Base-by-base conservation (phyloP, 2,888 invertebrate species). In the Yponomeuta evonymella region DNA sequence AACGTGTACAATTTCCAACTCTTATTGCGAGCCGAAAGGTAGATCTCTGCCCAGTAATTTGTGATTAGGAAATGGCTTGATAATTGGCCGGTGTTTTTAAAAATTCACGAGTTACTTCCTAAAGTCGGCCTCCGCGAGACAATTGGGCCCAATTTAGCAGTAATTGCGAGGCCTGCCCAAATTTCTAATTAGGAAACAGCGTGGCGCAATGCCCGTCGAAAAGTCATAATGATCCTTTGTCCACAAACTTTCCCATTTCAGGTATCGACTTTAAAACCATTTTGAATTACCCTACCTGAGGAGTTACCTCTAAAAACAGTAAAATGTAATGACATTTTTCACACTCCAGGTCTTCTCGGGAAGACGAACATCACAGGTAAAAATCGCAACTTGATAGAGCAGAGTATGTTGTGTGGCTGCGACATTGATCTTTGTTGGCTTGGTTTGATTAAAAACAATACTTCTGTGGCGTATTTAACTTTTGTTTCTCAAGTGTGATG, bases 321-420 rank as follows among this genome's bases (percentile, higher is more conserved):
- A 85, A 88, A 89, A 89, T 67, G 72, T 91, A 90, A 88, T 90
- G 89, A 88, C 81, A 87, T 91, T 92, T 91, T 91, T 91, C 90
- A 91, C 88, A 88, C 92, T 91, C 89, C 92, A 93, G 93, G 93
- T 93, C 93, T 93, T 93, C 93, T 93, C 92, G 93, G 93, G 89
- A 93, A 93, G 92, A 93, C 93, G 84, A 92, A 92, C 89, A 90
- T 92, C 84, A 91, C 93, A 93, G 93, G 93, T 93, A 93, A 93
- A 86, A 76, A 78, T 43, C 67, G 78, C 72, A 74, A 70, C 72
- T 77, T 79, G 76, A 82, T 81, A 81, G 77, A 77, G 79, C 79
- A 79, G 78, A 79, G 79, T 86, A 83, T 88, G 84, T 89, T 85
- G 87, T 82, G 79, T 81, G 63, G 70, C 83, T 80, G 80, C 86